Conservation (phyloP, 2,888 invertebrate genomes). For the Papilio demoleus region DNA sequence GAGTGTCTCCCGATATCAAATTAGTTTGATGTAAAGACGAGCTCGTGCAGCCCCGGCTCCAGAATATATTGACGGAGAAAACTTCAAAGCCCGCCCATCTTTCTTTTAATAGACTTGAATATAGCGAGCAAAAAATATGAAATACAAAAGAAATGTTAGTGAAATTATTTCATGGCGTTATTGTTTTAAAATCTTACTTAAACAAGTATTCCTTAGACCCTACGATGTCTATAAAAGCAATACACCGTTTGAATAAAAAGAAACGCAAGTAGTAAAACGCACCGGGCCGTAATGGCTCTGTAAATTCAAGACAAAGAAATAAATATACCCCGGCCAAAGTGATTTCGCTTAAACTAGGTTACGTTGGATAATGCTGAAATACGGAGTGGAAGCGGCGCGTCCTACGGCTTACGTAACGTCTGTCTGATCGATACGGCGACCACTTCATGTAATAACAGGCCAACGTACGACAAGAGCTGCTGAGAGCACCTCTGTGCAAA, state of each 20-base stretch:
- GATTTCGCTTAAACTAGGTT: conserved; percentile 49
- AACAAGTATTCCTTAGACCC: not conserved
- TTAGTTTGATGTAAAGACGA: conserved; percentile 54
- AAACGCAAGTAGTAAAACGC: conserved; percentile 20
- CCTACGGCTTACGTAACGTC: conserved; percentile 72
- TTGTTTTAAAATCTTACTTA: not conserved
- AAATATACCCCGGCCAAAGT: conserved; percentile 40
- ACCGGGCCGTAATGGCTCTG: conserved; percentile 32
- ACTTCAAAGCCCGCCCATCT: conserved; percentile 5
- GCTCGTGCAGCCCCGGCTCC: conserved; percentile 8
- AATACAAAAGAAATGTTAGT: too few relatives aligned
- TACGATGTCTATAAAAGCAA: conserved; percentile 8
- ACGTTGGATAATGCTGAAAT: conserved; percentile 50
- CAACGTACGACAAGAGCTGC: conserved; percentile 69
- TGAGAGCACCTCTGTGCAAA: conserved; percentile 54
- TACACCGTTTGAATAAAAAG: conserved; percentile 14
- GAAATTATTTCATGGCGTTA: not conserved
- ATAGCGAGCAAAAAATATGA: too few relatives aligned
- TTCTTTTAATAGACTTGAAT: conserved; percentile 28
- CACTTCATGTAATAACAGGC: conserved; percentile 70
- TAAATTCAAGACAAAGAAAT: conserved; percentile 43
- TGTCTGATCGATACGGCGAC: conserved; percentile 77
- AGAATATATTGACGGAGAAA: not conserved
- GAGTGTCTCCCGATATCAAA: conserved; percentile 58
- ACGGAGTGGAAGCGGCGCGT: conserved; percentile 64